Percentiles rank a stretch among this genome's conserved stretches.
Evolutionary conservation across 2,113 vertebrate species (phyloP).

Genomic region (Condylura cristata): DNA sequence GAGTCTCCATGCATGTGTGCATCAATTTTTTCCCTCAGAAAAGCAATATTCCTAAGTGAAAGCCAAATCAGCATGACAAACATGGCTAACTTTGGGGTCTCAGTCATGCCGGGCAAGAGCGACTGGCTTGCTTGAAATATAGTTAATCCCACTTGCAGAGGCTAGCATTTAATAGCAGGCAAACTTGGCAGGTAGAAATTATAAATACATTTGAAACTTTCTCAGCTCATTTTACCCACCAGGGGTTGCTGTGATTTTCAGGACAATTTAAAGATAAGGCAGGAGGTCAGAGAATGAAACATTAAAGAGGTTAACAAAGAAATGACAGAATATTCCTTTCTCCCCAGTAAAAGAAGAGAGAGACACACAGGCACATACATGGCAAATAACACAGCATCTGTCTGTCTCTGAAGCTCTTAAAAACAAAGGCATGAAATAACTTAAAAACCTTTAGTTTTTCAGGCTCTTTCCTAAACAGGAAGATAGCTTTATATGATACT

Average conservation of each 20-base stretch:
- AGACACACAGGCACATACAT: not conserved
- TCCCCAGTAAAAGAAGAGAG: slow-evolving; percentile 35
- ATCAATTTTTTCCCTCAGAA: slow-evolving; percentile 27
- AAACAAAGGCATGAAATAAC: not conserved
- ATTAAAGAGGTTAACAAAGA: slow-evolving; percentile 69
- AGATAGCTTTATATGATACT: not conserved
- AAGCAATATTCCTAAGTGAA: slow-evolving; percentile 75
- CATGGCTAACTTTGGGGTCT: slow-evolving; percentile 74
- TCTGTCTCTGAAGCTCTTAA: not conserved
- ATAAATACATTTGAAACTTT: slow-evolving; percentile 79
- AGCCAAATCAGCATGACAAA: slow-evolving; percentile 81
- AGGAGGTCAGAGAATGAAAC: slow-evolving; percentile 60
- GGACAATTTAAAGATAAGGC: slow-evolving; percentile 65
- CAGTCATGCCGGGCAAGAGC: slow-evolving; percentile 74
- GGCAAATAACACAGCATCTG: not conserved
- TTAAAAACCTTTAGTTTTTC: not conserved
- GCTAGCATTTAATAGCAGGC: slow-evolving; percentile 74
- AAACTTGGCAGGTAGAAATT: slow-evolving; percentile 79
- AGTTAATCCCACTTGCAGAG: slow-evolving; percentile 78
- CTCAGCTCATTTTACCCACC: slow-evolving; percentile 66
- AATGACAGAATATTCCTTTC: slow-evolving; percentile 11
- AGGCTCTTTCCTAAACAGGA: not conserved
- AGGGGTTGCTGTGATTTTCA: slow-evolving; percentile 67
- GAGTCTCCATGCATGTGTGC: not conserved
- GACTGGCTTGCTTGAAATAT: slow-evolving; percentile 75